A percentile compares a stretch with the other conserved stretches of the same genome.
These are phyloP conservation scores for Acropternis orthonyx DNA, from an alignment of 2,797 vertebrate species.

Conservation along the genomic window DNA sequence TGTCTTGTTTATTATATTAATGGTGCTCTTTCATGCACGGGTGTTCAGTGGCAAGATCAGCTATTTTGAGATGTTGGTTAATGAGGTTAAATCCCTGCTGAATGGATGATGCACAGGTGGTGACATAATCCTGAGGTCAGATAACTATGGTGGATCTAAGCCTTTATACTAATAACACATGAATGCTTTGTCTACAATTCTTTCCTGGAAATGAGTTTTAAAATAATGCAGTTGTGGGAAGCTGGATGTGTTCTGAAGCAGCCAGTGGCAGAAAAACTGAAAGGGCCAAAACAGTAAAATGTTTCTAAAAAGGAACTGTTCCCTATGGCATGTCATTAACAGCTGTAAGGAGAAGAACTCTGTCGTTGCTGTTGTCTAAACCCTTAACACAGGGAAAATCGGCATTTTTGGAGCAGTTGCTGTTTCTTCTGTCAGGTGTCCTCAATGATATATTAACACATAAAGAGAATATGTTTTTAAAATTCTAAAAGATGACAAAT, in stretches of 20 bases:
- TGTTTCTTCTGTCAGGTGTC: neutral
- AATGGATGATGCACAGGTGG: slow-evolving; percentile 58
- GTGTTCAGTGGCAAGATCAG: slow-evolving; percentile 17
- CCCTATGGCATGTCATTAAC: neutral
- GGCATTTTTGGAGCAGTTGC: neutral
- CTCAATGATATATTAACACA: neutral
- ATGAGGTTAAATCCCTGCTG: slow-evolving; percentile 40
- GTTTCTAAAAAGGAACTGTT: neutral
- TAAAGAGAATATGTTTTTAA: neutral
- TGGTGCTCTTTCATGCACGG: neutral
- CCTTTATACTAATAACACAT: neutral
- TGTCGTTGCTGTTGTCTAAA: neutral
- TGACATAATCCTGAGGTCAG: slow-evolving; percentile 39
- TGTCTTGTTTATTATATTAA: neutral
- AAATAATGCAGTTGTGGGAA: neutral
- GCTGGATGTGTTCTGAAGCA: neutral
- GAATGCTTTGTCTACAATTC: neutral
- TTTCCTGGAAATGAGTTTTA: neutral
- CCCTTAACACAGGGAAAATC: neutral
- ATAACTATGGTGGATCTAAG: slow-evolving; percentile 36
- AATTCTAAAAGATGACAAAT: neutral
- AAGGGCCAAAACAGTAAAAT: neutral
- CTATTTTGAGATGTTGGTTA: slow-evolving; percentile 1
- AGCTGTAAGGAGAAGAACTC: neutral
- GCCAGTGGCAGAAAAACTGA: neutral